Percentiles rank a stretch among this genome's conserved stretches.
Evolutionary conservation across 2,113 vertebrate species (phyloP).

Genomic region (Toxotes chatareus): DNA sequence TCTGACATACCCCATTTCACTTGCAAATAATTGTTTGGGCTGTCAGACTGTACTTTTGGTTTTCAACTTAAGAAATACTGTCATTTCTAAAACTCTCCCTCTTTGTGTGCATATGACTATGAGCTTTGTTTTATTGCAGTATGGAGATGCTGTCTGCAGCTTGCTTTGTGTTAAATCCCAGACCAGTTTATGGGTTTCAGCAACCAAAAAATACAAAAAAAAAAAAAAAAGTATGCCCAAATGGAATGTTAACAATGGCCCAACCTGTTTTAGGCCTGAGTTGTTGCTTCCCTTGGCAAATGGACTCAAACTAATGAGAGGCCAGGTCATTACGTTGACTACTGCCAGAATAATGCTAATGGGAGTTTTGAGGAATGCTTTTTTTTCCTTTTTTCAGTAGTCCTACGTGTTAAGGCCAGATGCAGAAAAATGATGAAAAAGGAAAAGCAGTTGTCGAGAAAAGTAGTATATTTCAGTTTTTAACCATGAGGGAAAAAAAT

Average conservation of each 20-base stretch:
- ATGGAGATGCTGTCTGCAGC: neutral
- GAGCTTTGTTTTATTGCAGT: neutral
- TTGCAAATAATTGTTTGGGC: conserved; percentile 60
- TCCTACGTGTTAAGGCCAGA: neutral
- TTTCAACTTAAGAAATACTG: conserved; percentile 12
- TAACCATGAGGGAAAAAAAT: conserved; percentile 44
- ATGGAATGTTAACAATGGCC: conserved; percentile 25
- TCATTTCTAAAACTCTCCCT: conserved; percentile 7
- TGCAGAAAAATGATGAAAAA: neutral
- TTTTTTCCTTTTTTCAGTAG: conserved; percentile 12
- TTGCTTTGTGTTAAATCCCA: conserved; percentile 1
- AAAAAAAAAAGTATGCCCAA: conserved; percentile 10
- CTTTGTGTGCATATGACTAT: conserved; percentile 7
- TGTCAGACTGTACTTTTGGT: conserved; percentile 39
- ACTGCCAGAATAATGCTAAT: conserved; percentile 55
- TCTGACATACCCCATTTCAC: conserved; percentile 62
- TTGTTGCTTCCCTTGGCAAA: conserved; percentile 48
- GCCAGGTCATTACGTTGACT: conserved; percentile 40
- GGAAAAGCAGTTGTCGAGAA: neutral
- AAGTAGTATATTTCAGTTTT: conserved; percentile 37
- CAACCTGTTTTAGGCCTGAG: conserved; percentile 25
- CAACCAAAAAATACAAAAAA: neutral
- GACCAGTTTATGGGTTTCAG: conserved; percentile 16
- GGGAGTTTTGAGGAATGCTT: conserved; percentile 33
- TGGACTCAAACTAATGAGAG: conserved; percentile 56